phyloP scores from a whole-genome alignment of 2,888 invertebrate species.

The Zonitis immaculata region DNA sequence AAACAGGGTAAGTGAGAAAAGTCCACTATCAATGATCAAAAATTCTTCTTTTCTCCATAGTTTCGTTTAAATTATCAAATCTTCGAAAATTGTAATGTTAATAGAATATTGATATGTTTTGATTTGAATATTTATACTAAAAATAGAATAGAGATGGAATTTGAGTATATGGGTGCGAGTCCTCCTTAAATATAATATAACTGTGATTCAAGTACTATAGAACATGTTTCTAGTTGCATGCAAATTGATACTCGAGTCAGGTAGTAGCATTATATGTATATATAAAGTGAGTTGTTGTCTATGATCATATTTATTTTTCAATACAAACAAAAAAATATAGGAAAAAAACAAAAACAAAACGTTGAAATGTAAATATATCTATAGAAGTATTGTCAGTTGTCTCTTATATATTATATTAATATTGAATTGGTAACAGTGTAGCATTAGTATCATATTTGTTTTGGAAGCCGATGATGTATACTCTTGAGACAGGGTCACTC shows the following conservation, averaged over 20 bases:
- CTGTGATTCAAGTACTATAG: not conserved
- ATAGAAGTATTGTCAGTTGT: conserved; percentile 1
- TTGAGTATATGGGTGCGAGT: not conserved
- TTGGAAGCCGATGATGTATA: conserved; percentile 25
- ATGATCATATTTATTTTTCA: conserved; percentile 15
- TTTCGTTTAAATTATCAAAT: no score
- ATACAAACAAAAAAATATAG: no score
- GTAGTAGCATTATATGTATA: not conserved
- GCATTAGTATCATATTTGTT: conserved; percentile 24
- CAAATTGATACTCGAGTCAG: conserved; percentile 12
- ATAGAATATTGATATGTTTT: no score
- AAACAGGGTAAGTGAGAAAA: no score
- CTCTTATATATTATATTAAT: not conserved
- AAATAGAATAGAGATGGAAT: not conserved
- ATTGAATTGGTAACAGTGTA: conserved; percentile 20
- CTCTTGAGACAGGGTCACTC: conserved; percentile 28
- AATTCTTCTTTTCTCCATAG: no score
- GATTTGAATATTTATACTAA: no score
- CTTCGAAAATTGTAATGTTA: no score
- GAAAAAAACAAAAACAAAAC: no score
- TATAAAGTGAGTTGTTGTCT: not conserved
- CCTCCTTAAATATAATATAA: not conserved
- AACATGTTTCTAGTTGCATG: conserved; percentile 12
- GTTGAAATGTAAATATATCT: conserved; percentile 3
- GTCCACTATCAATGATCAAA: no score